These are phyloP conservation scores for Alethe castanea DNA, from an alignment of 2,113 vertebrate genomes.

Conservation along the genomic window DNA sequence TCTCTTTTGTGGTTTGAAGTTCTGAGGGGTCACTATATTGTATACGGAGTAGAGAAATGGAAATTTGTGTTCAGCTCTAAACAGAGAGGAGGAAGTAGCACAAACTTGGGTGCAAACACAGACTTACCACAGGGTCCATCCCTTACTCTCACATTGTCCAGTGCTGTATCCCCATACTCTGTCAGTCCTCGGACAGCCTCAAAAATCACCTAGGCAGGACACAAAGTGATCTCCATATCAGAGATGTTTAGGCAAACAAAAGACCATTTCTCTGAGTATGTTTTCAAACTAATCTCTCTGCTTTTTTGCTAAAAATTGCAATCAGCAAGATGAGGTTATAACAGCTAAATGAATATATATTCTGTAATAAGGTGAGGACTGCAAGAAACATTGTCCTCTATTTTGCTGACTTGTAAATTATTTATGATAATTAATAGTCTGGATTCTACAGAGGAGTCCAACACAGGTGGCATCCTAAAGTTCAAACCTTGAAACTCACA, in stretches of 20 bases:
- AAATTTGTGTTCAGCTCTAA: not conserved
- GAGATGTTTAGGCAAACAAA: not conserved
- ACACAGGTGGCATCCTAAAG: not conserved
- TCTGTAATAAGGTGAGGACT: not conserved
- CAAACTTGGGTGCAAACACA: not conserved
- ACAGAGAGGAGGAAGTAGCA: not conserved
- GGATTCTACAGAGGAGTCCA: not conserved
- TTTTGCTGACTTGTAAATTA: not conserved
- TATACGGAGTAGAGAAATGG: not conserved
- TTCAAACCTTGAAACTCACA: not conserved
- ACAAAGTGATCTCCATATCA: not conserved
- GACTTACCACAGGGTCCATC: slow-evolving; percentile 72
- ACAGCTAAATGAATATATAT: not conserved
- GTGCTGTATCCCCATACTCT: slow-evolving; percentile 46
- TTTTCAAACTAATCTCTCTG: not conserved
- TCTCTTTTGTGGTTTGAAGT: not conserved
- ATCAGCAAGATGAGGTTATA: not conserved
- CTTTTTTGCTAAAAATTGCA: not conserved
- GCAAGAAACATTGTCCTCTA: not conserved
- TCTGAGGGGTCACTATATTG: not conserved
- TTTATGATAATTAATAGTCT: not conserved
- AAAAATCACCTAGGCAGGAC: slow-evolving; percentile 74
- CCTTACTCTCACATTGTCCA: slow-evolving; percentile 73
- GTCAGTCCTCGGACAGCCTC: slow-evolving; percentile 67
- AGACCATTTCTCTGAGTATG: not conserved